Evolutionary conservation across 2,888 invertebrate species (phyloP).

Genomic region (Rhingia rostrata): DNA sequence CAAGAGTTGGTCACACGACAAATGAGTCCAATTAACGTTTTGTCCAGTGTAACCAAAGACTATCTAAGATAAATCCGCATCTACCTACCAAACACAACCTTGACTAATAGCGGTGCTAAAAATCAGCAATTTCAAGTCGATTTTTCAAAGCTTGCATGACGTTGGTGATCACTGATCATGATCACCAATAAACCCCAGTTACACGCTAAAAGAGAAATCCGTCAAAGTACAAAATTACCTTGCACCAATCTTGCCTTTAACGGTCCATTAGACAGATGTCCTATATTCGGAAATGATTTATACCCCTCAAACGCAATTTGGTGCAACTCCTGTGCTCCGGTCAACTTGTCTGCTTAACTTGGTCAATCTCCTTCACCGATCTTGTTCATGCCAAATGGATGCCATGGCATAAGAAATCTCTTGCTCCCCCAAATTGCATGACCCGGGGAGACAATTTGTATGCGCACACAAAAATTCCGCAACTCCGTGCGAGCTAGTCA

Average conservation of each 20-base stretch:
- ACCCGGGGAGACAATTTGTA: slow-evolving; percentile 63
- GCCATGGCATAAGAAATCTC: slow-evolving; percentile 24
- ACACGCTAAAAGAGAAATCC: too few relatives aligned
- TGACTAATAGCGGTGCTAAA: too few relatives aligned
- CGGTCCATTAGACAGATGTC: not conserved
- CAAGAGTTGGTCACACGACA: too few relatives aligned
- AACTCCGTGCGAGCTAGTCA: slow-evolving; percentile 42
- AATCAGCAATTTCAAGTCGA: too few relatives aligned
- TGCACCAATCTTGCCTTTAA: not conserved
- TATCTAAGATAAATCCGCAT: too few relatives aligned
- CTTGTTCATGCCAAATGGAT: slow-evolving; percentile 31
- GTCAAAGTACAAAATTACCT: too few relatives aligned
- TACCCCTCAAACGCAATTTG: slow-evolving; percentile 42
- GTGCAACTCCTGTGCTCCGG: slow-evolving; percentile 25
- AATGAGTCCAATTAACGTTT: too few relatives aligned
- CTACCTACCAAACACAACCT: too few relatives aligned
- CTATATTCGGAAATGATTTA: slow-evolving; percentile 25
- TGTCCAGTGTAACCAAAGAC: too few relatives aligned
- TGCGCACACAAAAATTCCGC: slow-evolving; percentile 54
- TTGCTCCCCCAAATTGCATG: slow-evolving; percentile 59
- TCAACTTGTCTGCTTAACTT: slow-evolving; percentile 30
- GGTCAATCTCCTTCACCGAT: slow-evolving; percentile 31
- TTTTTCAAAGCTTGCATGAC: too few relatives aligned
- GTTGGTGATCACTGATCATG: not conserved
- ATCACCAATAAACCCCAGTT: not conserved